Evolutionary conservation across 2,797 vertebrate genomes (phyloP), one percentile per base, ranked within the genome.

Genomic region (Craterocephalus amniculus): DNA sequence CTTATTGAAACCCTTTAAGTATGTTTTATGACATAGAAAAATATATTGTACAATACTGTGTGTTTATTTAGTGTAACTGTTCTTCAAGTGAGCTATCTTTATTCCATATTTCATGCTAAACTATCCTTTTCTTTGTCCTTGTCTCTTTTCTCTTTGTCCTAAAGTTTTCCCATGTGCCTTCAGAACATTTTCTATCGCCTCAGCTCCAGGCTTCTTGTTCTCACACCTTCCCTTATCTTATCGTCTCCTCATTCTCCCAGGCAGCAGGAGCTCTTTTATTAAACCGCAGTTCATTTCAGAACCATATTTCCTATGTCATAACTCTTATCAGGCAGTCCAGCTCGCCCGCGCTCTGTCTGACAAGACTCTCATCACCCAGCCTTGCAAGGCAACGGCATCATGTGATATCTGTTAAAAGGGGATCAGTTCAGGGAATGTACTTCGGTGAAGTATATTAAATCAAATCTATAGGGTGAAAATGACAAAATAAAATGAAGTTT

Each of bases 281-380:
- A 67, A 74, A 67, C 80, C 61, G 64, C 52, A 35, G 79, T 36
- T 80, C 58, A 72, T 76, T 78, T 85, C 59, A 75, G 54, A 69
- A 56, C 67, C 36, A 32, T 48, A 10, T 29, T 55, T 74, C 32
- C 55, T 69, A 76, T 83, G 72, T 82, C 79, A 63, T 61, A 76
- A 68, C 74, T 75, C 55, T 81, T 81, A 85, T 86, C 86, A 61
- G 64, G 45, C 59, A 34, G 57, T 48, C 58, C 52, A 58, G 62
- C 45, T 56, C 31, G 4, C 75, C 68, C 78, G 43, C n/a, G 4
- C 61, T 63, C 16, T 18, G 57, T 67, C 57, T 74, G 63, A 60
- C 45, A 58, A 40, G 2, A 3, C 70, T 74, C 48, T 61, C 13
- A 36, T 59, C 62, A 58, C 29, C 18, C 43, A 18, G 51, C 51